phyloP scores from a whole-genome alignment of 92 coral and sea anemone species.

The Siderastrea radians region DNA sequence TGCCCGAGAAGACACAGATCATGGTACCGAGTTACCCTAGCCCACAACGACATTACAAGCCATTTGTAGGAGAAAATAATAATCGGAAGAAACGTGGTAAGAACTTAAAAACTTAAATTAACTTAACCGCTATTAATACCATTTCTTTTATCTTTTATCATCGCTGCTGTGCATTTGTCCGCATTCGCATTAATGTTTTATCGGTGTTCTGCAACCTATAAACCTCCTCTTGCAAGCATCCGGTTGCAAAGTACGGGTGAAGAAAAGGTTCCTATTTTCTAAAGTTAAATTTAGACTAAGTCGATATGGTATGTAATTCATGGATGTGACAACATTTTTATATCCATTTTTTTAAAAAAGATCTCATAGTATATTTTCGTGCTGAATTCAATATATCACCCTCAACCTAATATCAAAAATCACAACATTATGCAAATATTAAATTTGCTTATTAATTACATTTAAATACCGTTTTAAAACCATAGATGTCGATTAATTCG shows the following conservation, averaged over 20 bases:
- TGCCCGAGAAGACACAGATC: too few relatives aligned
- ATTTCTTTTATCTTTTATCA: neutral
- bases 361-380: neutral
- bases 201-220: neutral
- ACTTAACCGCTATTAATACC: neutral
- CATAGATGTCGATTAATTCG: too few relatives aligned
- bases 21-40: slow-evolving; percentile 28
- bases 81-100: slow-evolving; percentile 29
- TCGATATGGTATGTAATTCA: neutral
- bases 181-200: neutral
- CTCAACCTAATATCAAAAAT: neutral
- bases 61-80: neutral
- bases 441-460: neutral
- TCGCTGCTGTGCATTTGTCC: neutral
- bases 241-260: too few relatives aligned
- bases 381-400: neutral
- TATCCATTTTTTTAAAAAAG: neutral
- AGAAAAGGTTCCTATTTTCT: neutral
- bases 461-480: neutral
- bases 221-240: too few relatives aligned
- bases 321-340: neutral
- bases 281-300: neutral
- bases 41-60: slow-evolving; percentile 24
- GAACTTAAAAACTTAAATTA: neutral
- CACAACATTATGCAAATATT: neutral